Base-by-base conservation (phyloP, 2,113 vertebrate genomes). In the Beaufortia kweichowensis region DNA sequence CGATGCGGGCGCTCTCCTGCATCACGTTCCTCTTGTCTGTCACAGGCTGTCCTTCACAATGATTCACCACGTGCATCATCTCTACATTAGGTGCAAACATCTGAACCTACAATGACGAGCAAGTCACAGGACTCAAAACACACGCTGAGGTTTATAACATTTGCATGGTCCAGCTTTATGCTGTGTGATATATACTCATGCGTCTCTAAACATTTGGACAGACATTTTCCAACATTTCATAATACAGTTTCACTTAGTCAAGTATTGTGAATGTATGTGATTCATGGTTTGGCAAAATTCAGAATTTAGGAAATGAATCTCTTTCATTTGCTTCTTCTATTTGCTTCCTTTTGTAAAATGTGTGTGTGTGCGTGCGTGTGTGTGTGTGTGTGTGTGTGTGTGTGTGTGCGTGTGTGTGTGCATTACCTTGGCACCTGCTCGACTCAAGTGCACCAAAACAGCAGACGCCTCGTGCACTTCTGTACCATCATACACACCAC, bases 31-130 rank as follows among this genome's bases (percentile, higher is more conserved):
- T 95, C 67, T 91, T 94, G 73, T 97, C 95, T 56, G 87, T 87
- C 6, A 90, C 87, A 10, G 96, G 95, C 43, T 98, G 93, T 0
- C 96, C 96, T 73, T 93, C 94, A 5, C 87, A 90, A 87, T 99
- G 96, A 80, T 99, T 94, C 1, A 98, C 85, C 33, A 98, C 96
- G 0, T 99, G 95, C 96, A 99, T 95, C 90, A 98, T 96, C 26
- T 93, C 89, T 55, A 89, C 43, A 68, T 96, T 86, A 0, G 95
- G 96, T 48, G 96, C 96, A 78, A 95, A 99, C 88, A 98, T 96
- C 81, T 96, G 91, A 81, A 94, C 93, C 93, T 95, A 82, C 43
- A 83, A 85, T 14, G 41, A 9, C 68, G 21, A 8, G 24, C 6
- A 21, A 5, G 31, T 35, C 19, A 21, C 4, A 21, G 0, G 7